Conservation (phyloP, 2,888 invertebrate genomes). For the Periphyllus acericola region DNA sequence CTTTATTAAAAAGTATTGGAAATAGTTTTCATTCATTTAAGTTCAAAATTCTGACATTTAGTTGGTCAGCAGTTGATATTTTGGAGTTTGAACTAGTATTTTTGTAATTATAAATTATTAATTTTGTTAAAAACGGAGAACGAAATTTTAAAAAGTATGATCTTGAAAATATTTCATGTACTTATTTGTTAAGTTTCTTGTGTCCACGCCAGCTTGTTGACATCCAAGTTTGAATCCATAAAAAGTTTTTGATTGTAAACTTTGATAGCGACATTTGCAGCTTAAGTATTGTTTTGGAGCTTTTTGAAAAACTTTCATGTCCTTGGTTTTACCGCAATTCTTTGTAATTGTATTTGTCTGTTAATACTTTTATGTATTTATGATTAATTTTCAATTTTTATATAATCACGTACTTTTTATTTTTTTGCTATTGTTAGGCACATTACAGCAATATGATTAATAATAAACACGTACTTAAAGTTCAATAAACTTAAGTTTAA, state of each 20-base stretch:
- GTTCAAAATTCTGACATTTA: background rate
- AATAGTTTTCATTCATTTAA: background rate
- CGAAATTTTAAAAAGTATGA: background rate
- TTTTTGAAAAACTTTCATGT: slow-evolving; percentile 4
- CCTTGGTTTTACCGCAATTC: background rate
- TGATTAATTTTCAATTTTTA: background rate
- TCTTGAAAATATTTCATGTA: background rate
- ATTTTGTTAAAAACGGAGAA: background rate
- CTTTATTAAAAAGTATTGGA: background rate
- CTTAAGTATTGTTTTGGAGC: background rate
- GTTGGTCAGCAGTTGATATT: background rate
- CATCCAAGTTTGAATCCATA: slow-evolving; percentile 3
- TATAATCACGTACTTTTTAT: background rate
- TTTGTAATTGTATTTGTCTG: background rate
- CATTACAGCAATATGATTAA: too few relatives aligned
- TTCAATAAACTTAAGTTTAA: background rate
- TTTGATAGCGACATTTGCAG: background rate
- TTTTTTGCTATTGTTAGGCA: too few relatives aligned
- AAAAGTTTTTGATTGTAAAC: slow-evolving; percentile 9
- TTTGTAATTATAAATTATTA: background rate
- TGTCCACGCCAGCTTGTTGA: background rate
- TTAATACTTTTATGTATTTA: background rate
- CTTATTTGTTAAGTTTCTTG: background rate
- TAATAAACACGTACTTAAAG: too few relatives aligned
- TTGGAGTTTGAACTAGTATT: background rate